Base-by-base conservation (phyloP, 2,888 invertebrate genomes). In the Thereva unica region DNA sequence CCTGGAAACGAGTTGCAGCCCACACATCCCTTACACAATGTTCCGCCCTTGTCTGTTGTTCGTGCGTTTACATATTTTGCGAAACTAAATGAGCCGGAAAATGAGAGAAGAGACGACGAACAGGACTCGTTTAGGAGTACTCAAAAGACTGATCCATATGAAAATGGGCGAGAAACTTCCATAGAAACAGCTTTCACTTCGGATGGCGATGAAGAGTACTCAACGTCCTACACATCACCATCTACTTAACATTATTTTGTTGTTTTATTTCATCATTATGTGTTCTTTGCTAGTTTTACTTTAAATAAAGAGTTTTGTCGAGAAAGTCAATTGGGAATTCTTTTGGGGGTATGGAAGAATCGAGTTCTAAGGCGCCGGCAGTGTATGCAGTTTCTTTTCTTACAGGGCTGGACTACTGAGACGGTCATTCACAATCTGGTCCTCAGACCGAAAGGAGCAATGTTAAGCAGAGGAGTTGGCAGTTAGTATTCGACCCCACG, bases 11-110 rank as follows among this genome's bases (percentile, higher is more conserved):
- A 90, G 82, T 79, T 93, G 67, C 87, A 86, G 74, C 84, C 87
- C 71, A 87, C 90, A 47, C 93, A 94, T 82, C 93, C 94, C 0
- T 82, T 94, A 45, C 93, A 91, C 78, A 94, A 94, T 79, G 86
- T 94, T 69, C 88, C 89, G 71, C 87, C 90, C 45, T 87, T 89
- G 66, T 80, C 84, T 56, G 86, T 86, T 3, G 77, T 82, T 67
- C 82, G 81, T 72, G 84, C 85, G 4, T 73, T 82, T 69, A 73
- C 80, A 23, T 81, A 84, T 76, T 86, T 84, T 64, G 71, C 67
- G 35, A 44, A 45, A 12, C 23, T 10, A n/a, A 64, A 64, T 4
- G 23, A 10, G 5, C 12, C 49, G 2, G 12, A 10, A 47, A 44
- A 9, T 44, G 9, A 44, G 4, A 10, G 44, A 4, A 4, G 9